Evolutionary conservation across 37 sponge, comb jelly and placozoan genomes (phyloP).

Genomic region (Oopsacas minuta): DNA sequence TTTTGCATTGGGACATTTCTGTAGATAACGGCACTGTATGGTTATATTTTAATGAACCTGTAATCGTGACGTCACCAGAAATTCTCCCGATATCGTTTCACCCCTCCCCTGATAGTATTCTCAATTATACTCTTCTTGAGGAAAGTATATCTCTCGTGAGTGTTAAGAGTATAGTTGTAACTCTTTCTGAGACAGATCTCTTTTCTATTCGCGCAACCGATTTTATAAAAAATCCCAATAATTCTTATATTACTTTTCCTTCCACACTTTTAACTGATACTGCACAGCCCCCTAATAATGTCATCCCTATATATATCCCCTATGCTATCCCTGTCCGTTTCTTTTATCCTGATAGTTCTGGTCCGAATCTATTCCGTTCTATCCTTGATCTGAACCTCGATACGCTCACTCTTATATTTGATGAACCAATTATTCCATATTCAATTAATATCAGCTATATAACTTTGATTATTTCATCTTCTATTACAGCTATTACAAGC

Average conservation of each 20-base stretch:
- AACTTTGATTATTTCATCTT: slow-evolving; percentile 36
- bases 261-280: slow-evolving; percentile 54
- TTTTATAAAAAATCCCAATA: slow-evolving; percentile 44
- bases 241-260: slow-evolving; percentile 50
- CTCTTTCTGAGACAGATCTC: slow-evolving; percentile 36
- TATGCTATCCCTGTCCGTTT: slow-evolving; percentile 35
- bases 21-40: slow-evolving; percentile 46
- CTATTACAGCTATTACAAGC: background rate
- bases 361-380: slow-evolving; percentile 34
- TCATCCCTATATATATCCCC: slow-evolving; percentile 23
- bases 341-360: slow-evolving; percentile 36
- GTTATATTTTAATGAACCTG: slow-evolving; percentile 73
- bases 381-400: slow-evolving; percentile 50
- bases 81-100: slow-evolving; percentile 40
- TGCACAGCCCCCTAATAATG: slow-evolving; percentile 33
- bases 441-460: slow-evolving; percentile 36
- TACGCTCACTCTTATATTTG: slow-evolving; percentile 44
- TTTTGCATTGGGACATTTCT: slow-evolving; percentile 69
- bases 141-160: slow-evolving; percentile 39
- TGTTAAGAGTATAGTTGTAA: slow-evolving; percentile 36
- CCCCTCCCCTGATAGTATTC: background rate
- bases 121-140: slow-evolving; percentile 25
- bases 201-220: slow-evolving; percentile 34
- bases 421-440: slow-evolving; percentile 63
- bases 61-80: slow-evolving; percentile 34